These are phyloP conservation scores for Athalia circularis DNA, from an alignment of 2,888 invertebrate genomes.

Conservation along the genomic window DNA sequence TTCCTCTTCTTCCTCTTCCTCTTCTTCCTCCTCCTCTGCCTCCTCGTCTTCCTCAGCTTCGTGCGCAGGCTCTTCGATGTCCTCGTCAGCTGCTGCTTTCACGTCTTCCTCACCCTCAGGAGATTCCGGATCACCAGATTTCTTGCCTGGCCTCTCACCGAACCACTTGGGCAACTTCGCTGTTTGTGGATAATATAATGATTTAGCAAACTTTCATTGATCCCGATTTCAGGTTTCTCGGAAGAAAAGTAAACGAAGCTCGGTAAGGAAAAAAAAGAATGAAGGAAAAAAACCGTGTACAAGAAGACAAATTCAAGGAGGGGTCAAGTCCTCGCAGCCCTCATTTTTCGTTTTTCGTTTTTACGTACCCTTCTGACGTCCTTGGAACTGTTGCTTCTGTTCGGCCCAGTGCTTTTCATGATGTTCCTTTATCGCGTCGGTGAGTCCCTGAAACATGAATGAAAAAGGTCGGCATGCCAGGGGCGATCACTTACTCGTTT, in stretches of 20 bases:
- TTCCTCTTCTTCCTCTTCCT: constrained; percentile 84
- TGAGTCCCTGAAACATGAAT: constrained; percentile 84
- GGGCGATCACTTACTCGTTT: constrained; percentile 61
- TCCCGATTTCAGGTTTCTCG: neutral
- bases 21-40: constrained; percentile 83
- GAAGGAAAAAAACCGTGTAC: neutral
- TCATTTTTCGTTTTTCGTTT: neutral
- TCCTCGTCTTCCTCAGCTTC: constrained; percentile 91
- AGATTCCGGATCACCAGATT: constrained; percentile 90
- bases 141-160: constrained; percentile 96
- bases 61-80: constrained; percentile 81
- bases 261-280: neutral
- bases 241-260: neutral
- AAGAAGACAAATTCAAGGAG: neutral
- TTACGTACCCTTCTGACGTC: constrained; percentile 91
- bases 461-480: constrained; percentile 68
- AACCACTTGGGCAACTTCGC: constrained; percentile 97
- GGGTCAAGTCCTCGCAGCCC: constrained; percentile 18
- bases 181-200: constrained; percentile 69
- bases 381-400: constrained; percentile 90
- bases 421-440: constrained; percentile 88
- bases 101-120: constrained; percentile 94
- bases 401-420: constrained; percentile 92
- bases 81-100: constrained; percentile 84
- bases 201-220: neutral